Percentiles rank a stretch among this genome's conserved stretches.
Evolutionary conservation across 2,888 invertebrate species (phyloP).

Genomic region (Hofmannophila pseudospretella): DNA sequence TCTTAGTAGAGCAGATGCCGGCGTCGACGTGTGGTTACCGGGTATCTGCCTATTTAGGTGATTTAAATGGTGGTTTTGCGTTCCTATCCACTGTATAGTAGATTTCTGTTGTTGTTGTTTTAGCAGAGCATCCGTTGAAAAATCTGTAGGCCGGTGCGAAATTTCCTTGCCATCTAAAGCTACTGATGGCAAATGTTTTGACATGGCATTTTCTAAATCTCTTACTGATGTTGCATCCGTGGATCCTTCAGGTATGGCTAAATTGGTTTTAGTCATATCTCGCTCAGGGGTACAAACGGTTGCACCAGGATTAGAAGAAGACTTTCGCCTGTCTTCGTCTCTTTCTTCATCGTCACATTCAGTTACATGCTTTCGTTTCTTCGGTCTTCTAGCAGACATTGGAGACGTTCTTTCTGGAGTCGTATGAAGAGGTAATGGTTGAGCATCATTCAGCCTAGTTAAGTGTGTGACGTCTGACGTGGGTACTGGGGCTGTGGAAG

Average conservation of each 20-base stretch:
- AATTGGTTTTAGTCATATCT: constrained; percentile 57
- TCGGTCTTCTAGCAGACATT: constrained; percentile 80
- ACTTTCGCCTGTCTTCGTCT: constrained; percentile 66
- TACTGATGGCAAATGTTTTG: constrained; percentile 88
- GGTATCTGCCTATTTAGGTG: constrained; percentile 80
- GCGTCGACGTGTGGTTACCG: constrained; percentile 79
- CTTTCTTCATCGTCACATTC: constrained; percentile 64
- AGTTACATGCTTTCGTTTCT: constrained; percentile 67
- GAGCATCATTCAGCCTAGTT: constrained; percentile 61
- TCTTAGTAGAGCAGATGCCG: constrained; percentile 92
- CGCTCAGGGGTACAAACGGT: constrained; percentile 63
- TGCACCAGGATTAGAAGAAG: constrained; percentile 61
- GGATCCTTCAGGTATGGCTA: constrained; percentile 57
- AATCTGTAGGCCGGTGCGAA: constrained; percentile 88
- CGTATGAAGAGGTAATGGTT: constrained; percentile 62
- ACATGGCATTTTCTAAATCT: constrained; percentile 97
- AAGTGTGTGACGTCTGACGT: constrained; percentile 65
- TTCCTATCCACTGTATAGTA: constrained; percentile 96
- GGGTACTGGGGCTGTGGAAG: constrained; percentile 60
- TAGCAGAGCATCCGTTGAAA: constrained; percentile 89
- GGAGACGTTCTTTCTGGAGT: constrained; percentile 71
- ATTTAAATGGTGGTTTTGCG: constrained; percentile 82
- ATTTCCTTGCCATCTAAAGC: constrained; percentile 75
- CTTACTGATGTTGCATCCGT: constrained; percentile 85
- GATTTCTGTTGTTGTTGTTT: constrained; percentile 87